phyloP scores from a whole-genome alignment of 2,888 invertebrate genomes.

The Mythimna loreyi region DNA sequence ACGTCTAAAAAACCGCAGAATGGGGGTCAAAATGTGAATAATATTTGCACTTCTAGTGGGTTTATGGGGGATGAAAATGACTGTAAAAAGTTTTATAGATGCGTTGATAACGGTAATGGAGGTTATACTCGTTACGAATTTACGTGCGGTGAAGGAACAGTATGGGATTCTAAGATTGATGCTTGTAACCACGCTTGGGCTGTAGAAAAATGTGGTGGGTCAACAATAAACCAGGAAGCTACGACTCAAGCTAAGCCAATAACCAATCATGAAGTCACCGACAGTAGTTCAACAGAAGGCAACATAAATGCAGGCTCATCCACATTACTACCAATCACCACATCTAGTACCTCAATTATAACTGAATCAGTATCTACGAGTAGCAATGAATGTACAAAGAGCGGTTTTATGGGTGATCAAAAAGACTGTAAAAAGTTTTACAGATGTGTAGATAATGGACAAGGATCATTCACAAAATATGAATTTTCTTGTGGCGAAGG shows the following conservation, averaged over 20 bases:
- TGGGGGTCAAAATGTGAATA: constrained; percentile 41
- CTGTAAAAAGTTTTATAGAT: constrained; percentile 93
- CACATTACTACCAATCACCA: constrained; percentile 18
- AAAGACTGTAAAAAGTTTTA: constrained; percentile 93
- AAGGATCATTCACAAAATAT: constrained; percentile 86
- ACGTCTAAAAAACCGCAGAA: constrained; percentile 45
- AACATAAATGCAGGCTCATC: constrained; percentile 15
- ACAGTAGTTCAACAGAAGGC: constrained; percentile 33
- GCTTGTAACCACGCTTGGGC: constrained; percentile 91
- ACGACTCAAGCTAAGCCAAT: constrained; percentile 30
- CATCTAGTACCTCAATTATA: constrained; percentile 21
- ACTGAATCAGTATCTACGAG: constrained; percentile 26
- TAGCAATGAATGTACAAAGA: constrained; percentile 67
- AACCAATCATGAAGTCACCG: constrained; percentile 1
- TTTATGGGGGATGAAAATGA: constrained; percentile 90
- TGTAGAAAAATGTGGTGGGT: constrained; percentile 75
- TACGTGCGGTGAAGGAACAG: constrained; percentile 91
- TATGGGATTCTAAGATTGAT: constrained; percentile 90
- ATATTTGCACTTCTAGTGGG: constrained; percentile 85
- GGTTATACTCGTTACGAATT: constrained; percentile 89
- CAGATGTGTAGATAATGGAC: constrained; percentile 91
- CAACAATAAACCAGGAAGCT: constrained; percentile 30
- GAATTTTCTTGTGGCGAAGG: constrained; percentile 91
- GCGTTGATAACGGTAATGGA: constrained; percentile 88
- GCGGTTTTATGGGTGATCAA: constrained; percentile 91